Evolutionary conservation across 2,888 invertebrate genomes (phyloP).

Genomic region (Zaprionus obscuricornis): DNA sequence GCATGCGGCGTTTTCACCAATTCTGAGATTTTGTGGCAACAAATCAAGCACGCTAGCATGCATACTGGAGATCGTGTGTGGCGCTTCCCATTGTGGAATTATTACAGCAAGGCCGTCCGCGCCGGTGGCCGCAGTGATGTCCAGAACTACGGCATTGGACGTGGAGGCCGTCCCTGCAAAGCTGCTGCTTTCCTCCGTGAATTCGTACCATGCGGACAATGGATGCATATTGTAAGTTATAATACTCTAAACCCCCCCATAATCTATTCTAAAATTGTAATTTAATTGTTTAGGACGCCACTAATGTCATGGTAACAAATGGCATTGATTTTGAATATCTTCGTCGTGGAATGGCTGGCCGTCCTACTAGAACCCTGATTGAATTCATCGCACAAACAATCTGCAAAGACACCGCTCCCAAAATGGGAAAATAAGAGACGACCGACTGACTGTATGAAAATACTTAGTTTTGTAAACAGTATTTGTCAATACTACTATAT

Average conservation of each 20-base stretch:
- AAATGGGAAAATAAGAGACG: slow-evolving; percentile 54
- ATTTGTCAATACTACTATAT: too few species aligned
- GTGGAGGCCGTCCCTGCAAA: slow-evolving; percentile 87
- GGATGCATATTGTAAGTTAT: slow-evolving; percentile 88
- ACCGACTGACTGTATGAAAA: too few species aligned
- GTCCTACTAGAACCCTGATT: slow-evolving; percentile 89
- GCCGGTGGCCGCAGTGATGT: slow-evolving; percentile 84
- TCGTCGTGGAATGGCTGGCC: slow-evolving; percentile 88
- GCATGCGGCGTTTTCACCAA: slow-evolving; percentile 91
- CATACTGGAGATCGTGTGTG: slow-evolving; percentile 92
- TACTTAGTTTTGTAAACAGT: too few species aligned
- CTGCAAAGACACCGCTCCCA: slow-evolving; percentile 81
- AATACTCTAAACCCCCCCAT: neutral
- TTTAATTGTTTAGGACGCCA: slow-evolving; percentile 85
- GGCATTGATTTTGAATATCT: slow-evolving; percentile 87
- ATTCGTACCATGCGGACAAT: slow-evolving; percentile 88
- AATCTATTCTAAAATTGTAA: neutral
- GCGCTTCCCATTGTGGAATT: slow-evolving; percentile 91
- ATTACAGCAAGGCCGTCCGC: slow-evolving; percentile 84
- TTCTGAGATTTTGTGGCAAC: slow-evolving; percentile 87
- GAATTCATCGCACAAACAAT: slow-evolving; percentile 87
- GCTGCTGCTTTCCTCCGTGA: slow-evolving; percentile 91
- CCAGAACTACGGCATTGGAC: slow-evolving; percentile 84
- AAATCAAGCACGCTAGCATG: slow-evolving; percentile 87
- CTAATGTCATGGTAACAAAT: slow-evolving; percentile 89